Evolutionary conservation across 1,140 invertebrate genomes (phyloP), one percentile per base, ranked within the genome.

Genomic region (Hypothenemus hampei): DNA sequence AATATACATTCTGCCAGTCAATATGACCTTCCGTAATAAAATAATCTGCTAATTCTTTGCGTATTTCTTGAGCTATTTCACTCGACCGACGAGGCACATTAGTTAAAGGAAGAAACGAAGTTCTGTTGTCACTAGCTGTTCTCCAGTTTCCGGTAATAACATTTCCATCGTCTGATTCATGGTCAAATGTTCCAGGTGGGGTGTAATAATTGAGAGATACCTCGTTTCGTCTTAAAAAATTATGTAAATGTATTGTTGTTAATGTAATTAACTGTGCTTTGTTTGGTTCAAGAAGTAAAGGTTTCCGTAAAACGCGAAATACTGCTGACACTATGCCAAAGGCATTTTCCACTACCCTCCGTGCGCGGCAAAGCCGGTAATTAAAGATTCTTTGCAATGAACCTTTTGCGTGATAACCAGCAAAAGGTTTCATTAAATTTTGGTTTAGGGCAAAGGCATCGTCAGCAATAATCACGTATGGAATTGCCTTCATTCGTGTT

Each of bases 391-490:
- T 23, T 40, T 41, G 21, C 15, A 11, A 29, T 5, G 53, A 35
- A 24, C 23, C 35, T 55, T 55, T 55, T 24, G 3, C 7, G 19
- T 55, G 37, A 15, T 13, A 22, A 24, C 44, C 53, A 16, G 31
- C 16, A 33, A 40, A 55, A 0, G 53, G 53, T 20, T 55, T 55
- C 53, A 55, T 55, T 11, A 55, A 35, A 24, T 48, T 33, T 37
- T 8, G 2, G 15, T n/a, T 47, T 24, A 55, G 24, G 11, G 53
- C 43, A 48, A 55, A 55, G 24, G 52, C 52, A 10, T 33, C 37
- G 11, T 55, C 53, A 24, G 31, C 44, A n/a, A 55, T 13, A 18
- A 55, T 40, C 15, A 55, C 31, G 26, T 11, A 44, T 11, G 41
- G 41, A 23, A 44, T 24, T n/a, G n/a, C n/a, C n/a, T n/a, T n/a